Evolutionary conservation across 1,140 invertebrate genomes (phyloP).

Genomic region (Melitaea cinxia): DNA sequence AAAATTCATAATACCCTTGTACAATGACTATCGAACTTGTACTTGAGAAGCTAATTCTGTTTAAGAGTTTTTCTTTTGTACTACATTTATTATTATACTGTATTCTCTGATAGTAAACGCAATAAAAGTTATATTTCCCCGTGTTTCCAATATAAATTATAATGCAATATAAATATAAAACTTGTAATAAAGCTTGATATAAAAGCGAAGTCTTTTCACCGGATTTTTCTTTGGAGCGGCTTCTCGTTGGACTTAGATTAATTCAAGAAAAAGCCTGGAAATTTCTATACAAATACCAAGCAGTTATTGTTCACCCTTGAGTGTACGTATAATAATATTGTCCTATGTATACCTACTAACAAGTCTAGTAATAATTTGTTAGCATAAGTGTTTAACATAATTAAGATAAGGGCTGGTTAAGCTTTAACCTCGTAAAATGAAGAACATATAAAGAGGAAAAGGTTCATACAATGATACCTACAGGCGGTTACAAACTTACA

Average conservation of each 20-base stretch:
- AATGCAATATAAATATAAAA: no score
- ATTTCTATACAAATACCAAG: not conserved
- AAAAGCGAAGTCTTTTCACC: not conserved
- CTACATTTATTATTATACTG: not conserved
- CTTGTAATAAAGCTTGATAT: not conserved
- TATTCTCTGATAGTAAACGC: not conserved
- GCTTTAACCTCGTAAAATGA: no score
- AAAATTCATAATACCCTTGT: no score
- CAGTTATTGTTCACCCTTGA: not conserved
- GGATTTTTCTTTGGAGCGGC: not conserved
- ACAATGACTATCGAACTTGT: no score
- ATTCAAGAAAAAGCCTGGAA: not conserved
- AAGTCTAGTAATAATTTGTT: no score
- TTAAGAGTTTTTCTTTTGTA: not conserved
- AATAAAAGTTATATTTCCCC: not conserved
- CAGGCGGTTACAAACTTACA: no score
- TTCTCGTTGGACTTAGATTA: not conserved
- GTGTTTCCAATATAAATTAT: slow-evolving; percentile 6
- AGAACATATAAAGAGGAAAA: no score
- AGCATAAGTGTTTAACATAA: no score
- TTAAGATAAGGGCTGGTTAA: no score
- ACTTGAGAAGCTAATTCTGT: not conserved
- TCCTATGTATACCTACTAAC: no score
- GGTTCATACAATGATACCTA: no score
- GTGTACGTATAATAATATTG: no score